phyloP scores from a whole-genome alignment of 2,797 vertebrate genomes.

The Oreonectes daqikongensis region DNA sequence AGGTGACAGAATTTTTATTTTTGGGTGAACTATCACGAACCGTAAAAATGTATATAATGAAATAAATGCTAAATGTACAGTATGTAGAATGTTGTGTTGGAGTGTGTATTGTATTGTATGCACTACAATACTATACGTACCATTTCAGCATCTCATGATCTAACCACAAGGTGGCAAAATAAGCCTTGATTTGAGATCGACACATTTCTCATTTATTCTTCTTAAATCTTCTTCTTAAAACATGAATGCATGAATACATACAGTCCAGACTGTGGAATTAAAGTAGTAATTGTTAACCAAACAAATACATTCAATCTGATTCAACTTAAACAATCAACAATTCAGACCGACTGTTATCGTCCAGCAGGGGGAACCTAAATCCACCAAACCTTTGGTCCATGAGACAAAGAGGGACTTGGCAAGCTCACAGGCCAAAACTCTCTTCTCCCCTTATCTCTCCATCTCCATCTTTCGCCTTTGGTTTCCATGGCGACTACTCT shows the following conservation, averaged over 20 bases:
- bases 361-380: slow-evolving; percentile 45
- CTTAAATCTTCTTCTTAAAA: not conserved
- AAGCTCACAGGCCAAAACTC: slow-evolving; percentile 50
- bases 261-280: not conserved
- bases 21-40: too few relatives aligned
- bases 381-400: slow-evolving; percentile 9
- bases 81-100: not conserved
- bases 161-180: slow-evolving; percentile 75
- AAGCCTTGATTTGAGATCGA: slow-evolving; percentile 45
- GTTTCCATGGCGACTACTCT: slow-evolving; percentile 76
- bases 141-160: not conserved
- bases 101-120: not conserved
- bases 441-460: slow-evolving; percentile 51
- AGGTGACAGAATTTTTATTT: too few relatives aligned
- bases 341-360: not conserved
- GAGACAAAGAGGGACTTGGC: slow-evolving; percentile 43
- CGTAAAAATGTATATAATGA: not conserved
- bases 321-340: too few relatives aligned
- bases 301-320: not conserved
- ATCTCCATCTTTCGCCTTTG: slow-evolving; percentile 52
- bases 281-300: not conserved
- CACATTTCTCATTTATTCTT: not conserved
- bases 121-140: not conserved
- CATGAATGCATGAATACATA: not conserved
- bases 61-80: not conserved